phyloP scores from a whole-genome alignment of 1,140 invertebrate genomes.

The Drosophila bocqueti region DNA sequence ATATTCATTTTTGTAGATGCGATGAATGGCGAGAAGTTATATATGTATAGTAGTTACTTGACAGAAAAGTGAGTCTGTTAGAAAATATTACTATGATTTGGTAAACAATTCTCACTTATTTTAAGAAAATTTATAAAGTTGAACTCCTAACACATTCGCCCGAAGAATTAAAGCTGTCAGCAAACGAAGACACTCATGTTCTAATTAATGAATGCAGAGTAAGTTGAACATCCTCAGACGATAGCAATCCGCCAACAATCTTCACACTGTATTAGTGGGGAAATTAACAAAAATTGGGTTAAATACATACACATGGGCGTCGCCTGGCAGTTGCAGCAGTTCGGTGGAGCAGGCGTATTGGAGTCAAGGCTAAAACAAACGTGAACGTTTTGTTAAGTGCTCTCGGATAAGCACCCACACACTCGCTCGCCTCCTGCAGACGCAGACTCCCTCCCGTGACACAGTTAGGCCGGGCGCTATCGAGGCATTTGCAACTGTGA shows the following conservation, averaged over 20 bases:
- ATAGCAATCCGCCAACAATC: constrained; percentile 30
- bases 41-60: neutral
- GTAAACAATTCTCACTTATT: neutral
- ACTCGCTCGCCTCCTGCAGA: neutral
- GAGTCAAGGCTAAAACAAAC: constrained; percentile 64
- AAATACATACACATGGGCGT: constrained; percentile 43
- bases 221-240: constrained; percentile 24
- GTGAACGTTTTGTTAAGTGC: constrained; percentile 65
- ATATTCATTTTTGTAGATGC: neutral
- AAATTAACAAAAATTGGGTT: constrained; percentile 77
- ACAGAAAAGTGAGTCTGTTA: neutral
- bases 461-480: constrained; percentile 45
- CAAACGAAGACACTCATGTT: neutral
- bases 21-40: neutral
- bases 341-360: constrained; percentile 34
- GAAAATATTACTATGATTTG: neutral
- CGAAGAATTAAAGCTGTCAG: neutral
- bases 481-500: constrained; percentile 71
- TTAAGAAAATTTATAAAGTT: neutral
- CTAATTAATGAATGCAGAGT: constrained; percentile 32
- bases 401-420: constrained; percentile 20
- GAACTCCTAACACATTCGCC: neutral
- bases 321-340: constrained; percentile 4
- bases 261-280: constrained; percentile 34
- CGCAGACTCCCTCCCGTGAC: constrained; percentile 30